Percentiles rank a stretch among this genome's conserved stretches.
These are phyloP conservation scores for Drosophila borborema DNA, from an alignment of 2,888 invertebrate genomes.

Conservation along the genomic window DNA sequence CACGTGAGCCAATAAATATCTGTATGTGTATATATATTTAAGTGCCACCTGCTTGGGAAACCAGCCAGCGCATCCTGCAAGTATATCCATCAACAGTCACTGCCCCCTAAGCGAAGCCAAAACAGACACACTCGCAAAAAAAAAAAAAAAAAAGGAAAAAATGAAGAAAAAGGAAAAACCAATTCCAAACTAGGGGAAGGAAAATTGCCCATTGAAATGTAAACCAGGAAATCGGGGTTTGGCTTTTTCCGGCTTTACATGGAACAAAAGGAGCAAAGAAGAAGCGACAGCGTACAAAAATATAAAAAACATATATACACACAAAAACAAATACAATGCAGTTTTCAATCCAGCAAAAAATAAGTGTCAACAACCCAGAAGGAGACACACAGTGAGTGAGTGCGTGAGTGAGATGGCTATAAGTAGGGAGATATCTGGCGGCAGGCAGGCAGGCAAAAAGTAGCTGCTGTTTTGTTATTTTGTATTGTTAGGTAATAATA, in stretches of 20 bases:
- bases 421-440: slow-evolving; percentile 12
- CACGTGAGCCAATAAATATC: slow-evolving; percentile 37
- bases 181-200: slow-evolving; percentile 51
- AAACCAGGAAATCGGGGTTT: slow-evolving; percentile 81
- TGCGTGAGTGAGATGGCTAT: slow-evolving; percentile 9
- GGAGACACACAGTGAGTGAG: slow-evolving; percentile 6
- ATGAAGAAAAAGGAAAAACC: slow-evolving; percentile 33
- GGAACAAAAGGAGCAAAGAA: slow-evolving; percentile 62
- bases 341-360: slow-evolving; percentile 50
- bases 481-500: slow-evolving; percentile 79
- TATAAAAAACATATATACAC: slow-evolving; percentile 53
- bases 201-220: slow-evolving; percentile 80
- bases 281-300: slow-evolving; percentile 54
- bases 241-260: slow-evolving; percentile 81
- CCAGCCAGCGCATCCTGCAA: slow-evolving; percentile 11
- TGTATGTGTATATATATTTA: background rate
- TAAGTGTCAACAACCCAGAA: slow-evolving; percentile 68
- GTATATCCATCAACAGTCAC: slow-evolving; percentile 53
- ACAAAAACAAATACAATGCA: slow-evolving; percentile 58
- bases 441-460: slow-evolving; percentile 67
- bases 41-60: slow-evolving; percentile 49
- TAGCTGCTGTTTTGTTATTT: slow-evolving; percentile 73
- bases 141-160: slow-evolving; percentile 17
- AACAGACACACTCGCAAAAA: slow-evolving; percentile 35
- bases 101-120: slow-evolving; percentile 51